phyloP scores from a whole-genome alignment of 2,113 vertebrate genomes.

The Dicerorhinus sumatrensis region DNA sequence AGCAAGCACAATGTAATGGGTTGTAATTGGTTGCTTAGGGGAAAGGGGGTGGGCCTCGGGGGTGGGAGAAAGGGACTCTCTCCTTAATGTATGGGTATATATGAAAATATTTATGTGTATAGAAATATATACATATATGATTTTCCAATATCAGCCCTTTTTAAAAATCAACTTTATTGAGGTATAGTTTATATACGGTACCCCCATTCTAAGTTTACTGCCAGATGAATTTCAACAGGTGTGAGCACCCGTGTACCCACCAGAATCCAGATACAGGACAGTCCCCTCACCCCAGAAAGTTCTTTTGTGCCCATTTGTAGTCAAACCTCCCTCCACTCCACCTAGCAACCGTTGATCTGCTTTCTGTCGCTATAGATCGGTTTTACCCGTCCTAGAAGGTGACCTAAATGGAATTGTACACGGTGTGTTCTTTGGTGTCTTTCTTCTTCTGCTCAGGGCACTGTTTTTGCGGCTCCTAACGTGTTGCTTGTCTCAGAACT shows the following conservation, averaged over 20 bases:
- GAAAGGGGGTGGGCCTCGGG: too few species aligned
- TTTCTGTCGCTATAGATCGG: background rate
- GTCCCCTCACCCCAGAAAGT: background rate
- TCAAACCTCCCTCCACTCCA: background rate
- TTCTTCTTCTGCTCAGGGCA: background rate
- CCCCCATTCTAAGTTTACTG: background rate
- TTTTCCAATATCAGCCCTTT: background rate
- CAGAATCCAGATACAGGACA: background rate
- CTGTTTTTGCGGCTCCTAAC: background rate
- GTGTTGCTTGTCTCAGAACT: rapidly evolving
- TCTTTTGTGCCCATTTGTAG: background rate
- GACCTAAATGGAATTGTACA: rapidly evolving
- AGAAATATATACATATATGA: background rate
- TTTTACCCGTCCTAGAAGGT: background rate
- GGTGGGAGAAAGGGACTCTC: background rate
- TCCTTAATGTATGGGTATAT: too few species aligned
- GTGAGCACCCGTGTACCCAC: background rate
- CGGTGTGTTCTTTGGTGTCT: rapidly evolving
- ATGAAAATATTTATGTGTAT: background rate
- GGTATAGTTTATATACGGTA: too few species aligned
- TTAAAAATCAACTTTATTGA: too few species aligned
- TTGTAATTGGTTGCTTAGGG: background rate
- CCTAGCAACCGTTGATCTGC: background rate
- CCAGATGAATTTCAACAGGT: too few species aligned
- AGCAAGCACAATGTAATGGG: background rate